Conservation (phyloP, 1,140 invertebrate genomes). For the Aethina tumida region DNA sequence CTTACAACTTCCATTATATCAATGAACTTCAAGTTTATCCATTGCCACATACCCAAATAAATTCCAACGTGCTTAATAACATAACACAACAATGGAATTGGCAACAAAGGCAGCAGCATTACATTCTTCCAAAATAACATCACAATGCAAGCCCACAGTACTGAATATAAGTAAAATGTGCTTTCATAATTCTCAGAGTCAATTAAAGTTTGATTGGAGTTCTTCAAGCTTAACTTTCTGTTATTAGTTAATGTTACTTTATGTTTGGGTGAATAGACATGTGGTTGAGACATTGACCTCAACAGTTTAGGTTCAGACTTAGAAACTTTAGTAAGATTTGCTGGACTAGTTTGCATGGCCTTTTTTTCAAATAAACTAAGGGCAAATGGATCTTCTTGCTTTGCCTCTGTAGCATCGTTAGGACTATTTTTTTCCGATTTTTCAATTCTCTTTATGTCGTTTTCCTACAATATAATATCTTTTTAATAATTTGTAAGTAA, state of each 20-base stretch:
- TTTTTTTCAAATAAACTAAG: too few species aligned
- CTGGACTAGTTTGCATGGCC: conserved; percentile 1
- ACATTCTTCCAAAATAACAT: conserved; percentile 63
- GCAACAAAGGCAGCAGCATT: conserved; percentile 56
- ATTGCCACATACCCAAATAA: conserved; percentile 41
- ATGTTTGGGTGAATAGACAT: conserved; percentile 17
- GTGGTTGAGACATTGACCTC: conserved; percentile 30
- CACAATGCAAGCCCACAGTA: conserved; percentile 56
- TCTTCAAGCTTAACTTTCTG: conserved; percentile 13
- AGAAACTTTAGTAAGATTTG: conserved; percentile 1
- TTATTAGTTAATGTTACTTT: conserved; percentile 15
- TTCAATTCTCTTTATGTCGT: too few species aligned
- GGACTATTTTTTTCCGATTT: too few species aligned
- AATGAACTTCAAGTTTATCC: conserved; percentile 28
- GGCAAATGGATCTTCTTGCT: too few species aligned
- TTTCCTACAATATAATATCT: too few species aligned
- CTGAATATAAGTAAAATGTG: conserved; percentile 50
- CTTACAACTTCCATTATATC: conserved; percentile 20
- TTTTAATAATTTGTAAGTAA: too few species aligned
- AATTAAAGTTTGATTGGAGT: conserved; percentile 15
- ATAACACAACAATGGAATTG: conserved; percentile 55
- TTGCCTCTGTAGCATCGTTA: too few species aligned
- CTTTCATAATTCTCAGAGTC: conserved; percentile 24
- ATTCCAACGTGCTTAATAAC: conserved; percentile 46
- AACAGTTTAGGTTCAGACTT: conserved; percentile 21